These are phyloP conservation scores for Odontocerum albicorne DNA, from an alignment of 2,888 invertebrate species.

Conservation along the genomic window DNA sequence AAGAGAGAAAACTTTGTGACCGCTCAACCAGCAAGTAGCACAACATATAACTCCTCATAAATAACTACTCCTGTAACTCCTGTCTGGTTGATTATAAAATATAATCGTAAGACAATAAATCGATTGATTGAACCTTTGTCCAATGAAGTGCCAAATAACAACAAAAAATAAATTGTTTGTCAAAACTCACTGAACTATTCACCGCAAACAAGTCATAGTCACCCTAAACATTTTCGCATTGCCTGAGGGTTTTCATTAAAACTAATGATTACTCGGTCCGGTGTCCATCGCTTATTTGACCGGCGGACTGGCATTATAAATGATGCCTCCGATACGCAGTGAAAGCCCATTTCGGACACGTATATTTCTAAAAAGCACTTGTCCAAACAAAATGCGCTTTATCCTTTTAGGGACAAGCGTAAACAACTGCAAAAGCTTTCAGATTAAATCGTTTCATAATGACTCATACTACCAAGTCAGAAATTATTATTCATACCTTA, in stretches of 20 bases:
- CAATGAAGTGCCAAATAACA: too few species aligned
- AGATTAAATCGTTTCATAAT: constrained; percentile 14
- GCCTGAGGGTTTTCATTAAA: constrained; percentile 26
- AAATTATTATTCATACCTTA: too few species aligned
- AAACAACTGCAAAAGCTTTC: constrained; percentile 20
- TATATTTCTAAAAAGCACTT: constrained; percentile 18
- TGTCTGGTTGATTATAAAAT: too few species aligned
- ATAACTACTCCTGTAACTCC: too few species aligned
- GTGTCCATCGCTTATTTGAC: constrained; percentile 24
- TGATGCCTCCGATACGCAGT: constrained; percentile 28
- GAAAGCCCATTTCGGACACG: constrained; percentile 24
- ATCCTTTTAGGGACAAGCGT: constrained; percentile 9
- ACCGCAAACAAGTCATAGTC: not conserved
- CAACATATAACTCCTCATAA: too few species aligned
- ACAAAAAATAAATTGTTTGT: too few species aligned
- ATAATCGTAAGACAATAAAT: too few species aligned
- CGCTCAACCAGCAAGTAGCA: too few species aligned
- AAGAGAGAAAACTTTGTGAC: too few species aligned
- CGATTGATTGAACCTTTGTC: too few species aligned
- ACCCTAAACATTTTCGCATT: constrained; percentile 6
- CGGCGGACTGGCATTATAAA: constrained; percentile 29
- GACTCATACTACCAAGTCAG: too few species aligned
- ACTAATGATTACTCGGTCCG: constrained; percentile 32
- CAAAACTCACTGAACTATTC: too few species aligned
- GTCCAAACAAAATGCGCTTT: constrained; percentile 27